Evolutionary conservation across 2,797 vertebrate species (phyloP).

Genomic region (Agapornis canus): DNA sequence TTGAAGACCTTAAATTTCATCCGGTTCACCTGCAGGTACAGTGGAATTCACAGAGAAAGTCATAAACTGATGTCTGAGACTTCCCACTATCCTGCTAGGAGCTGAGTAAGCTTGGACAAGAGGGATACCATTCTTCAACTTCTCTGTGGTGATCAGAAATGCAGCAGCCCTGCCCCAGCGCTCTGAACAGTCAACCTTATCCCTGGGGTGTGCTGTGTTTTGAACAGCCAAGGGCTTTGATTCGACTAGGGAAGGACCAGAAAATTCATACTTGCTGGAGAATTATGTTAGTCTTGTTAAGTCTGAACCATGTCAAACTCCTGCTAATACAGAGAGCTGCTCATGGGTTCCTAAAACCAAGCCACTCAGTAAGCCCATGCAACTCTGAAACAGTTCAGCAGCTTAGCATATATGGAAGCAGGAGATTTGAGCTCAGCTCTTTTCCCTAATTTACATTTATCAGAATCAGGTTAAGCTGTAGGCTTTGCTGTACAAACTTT

Average conservation of each 20-base stretch:
- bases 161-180: neutral
- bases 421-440: neutral
- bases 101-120: neutral
- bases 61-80: accelerated
- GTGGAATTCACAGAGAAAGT: neutral
- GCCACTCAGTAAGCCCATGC: accelerated
- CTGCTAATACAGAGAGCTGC: neutral
- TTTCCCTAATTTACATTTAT: neutral
- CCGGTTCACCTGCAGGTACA: neutral
- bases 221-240: neutral
- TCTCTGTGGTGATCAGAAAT: neutral
- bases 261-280: neutral
- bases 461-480: neutral
- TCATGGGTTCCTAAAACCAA: neutral
- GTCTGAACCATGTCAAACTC: neutral
- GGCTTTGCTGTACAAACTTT: neutral
- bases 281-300: neutral
- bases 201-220: neutral
- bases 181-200: neutral
- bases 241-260: neutral
- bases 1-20: neutral
- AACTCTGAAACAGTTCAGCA: neutral
- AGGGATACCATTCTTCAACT: neutral
- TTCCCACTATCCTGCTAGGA: neutral
- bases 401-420: neutral